Evolutionary conservation across 2,113 vertebrate genomes (phyloP).

Genomic region (Ivindomyrus marchei): DNA sequence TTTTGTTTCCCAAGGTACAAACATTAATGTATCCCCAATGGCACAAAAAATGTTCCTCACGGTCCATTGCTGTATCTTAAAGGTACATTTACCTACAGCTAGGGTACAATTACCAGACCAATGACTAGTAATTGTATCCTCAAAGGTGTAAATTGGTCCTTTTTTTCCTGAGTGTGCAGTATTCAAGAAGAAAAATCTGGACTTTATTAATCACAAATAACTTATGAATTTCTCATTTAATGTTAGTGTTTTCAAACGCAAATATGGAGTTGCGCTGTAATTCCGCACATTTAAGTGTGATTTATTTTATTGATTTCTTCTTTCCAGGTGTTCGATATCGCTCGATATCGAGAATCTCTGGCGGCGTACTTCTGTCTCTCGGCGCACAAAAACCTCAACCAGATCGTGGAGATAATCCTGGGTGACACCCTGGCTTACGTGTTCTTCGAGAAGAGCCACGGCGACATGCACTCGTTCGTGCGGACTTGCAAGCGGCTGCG

Average conservation of each 20-base stretch:
- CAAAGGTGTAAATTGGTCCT: not conserved
- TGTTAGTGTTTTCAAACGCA: not conserved
- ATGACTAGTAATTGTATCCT: not conserved
- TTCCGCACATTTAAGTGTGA: not conserved
- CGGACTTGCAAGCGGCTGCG: conserved; percentile 77
- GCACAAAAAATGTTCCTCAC: not conserved
- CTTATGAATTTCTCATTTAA: not conserved
- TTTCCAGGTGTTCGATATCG: conserved; percentile 69
- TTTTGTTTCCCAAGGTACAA: not conserved
- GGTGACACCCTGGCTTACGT: conserved; percentile 75
- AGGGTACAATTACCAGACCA: not conserved
- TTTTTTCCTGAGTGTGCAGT: not conserved
- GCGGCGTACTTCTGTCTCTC: conserved; percentile 75
- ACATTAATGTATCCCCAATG: not conserved
- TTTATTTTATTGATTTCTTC: not conserved
- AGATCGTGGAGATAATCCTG: conserved; percentile 74
- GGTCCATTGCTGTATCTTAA: not conserved
- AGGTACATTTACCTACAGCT: not conserved
- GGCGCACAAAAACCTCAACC: conserved; percentile 76
- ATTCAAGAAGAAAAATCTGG: not conserved
- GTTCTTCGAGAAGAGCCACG: conserved; percentile 76
- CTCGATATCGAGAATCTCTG: conserved; percentile 75
- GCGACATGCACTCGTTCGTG: conserved; percentile 77
- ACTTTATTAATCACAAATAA: not conserved
- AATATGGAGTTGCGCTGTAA: not conserved